These are phyloP conservation scores for Epistrophella euchroma DNA, from an alignment of 2,888 invertebrate genomes.

Conservation along the genomic window DNA sequence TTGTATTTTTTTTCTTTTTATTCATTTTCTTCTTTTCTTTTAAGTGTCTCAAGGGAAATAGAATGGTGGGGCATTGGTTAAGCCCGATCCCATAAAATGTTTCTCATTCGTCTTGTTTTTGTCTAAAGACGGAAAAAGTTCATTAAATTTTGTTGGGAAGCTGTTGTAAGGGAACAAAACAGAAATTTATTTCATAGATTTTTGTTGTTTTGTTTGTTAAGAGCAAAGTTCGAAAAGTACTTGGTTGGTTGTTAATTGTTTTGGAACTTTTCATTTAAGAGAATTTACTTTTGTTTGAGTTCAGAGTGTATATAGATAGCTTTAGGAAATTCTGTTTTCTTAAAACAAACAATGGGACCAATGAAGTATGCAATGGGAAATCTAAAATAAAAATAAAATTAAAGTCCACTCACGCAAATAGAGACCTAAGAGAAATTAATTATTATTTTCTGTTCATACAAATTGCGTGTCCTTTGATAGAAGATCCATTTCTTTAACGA, in stretches of 20 bases:
- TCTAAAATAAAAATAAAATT: background rate
- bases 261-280: slow-evolving; percentile 46
- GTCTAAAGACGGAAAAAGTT: slow-evolving; percentile 23
- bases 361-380: background rate
- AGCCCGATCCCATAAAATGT: slow-evolving; percentile 14
- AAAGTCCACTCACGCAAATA: background rate
- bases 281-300: slow-evolving; percentile 42
- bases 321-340: background rate
- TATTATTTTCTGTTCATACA: background rate
- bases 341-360: background rate
- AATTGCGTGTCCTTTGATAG: background rate
- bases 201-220: background rate
- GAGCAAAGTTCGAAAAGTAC: slow-evolving; percentile 26
- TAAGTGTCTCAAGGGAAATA: slow-evolving; percentile 12
- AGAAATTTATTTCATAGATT: slow-evolving; percentile 14
- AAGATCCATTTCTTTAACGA: no score
- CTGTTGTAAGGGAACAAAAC: slow-evolving; percentile 12
- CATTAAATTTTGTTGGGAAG: slow-evolving; percentile 17
- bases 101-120: background rate
- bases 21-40: slow-evolving; percentile 13
- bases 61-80: background rate
- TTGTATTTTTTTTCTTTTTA: slow-evolving; percentile 8
- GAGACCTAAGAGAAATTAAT: background rate
- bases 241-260: slow-evolving; percentile 49
- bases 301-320: background rate